Percentiles rank a stretch among this genome's conserved stretches.
Conservation (phyloP, 2,888 invertebrate species). For the Eilema depressum region DNA sequence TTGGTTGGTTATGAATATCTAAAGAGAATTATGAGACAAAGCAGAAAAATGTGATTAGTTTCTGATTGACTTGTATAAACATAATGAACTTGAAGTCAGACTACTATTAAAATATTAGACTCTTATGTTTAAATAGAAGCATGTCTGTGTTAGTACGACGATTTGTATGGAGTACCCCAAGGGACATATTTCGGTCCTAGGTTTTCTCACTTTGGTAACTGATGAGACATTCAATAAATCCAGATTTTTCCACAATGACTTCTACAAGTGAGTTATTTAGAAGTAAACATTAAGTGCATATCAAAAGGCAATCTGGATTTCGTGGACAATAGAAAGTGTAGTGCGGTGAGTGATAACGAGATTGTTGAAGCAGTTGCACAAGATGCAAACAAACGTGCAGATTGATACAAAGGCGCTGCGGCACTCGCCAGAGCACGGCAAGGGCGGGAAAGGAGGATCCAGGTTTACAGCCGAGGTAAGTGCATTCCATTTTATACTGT, state of each 20-base stretch:
- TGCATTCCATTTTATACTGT: not conserved
- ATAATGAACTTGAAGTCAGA: not conserved
- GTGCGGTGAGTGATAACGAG: not conserved
- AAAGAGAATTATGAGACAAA: not conserved
- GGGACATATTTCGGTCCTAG: not conserved
- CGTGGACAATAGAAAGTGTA: not conserved
- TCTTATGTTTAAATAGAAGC: not conserved
- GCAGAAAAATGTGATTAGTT: not conserved
- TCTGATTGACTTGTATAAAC: not conserved
- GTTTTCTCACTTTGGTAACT: not conserved
- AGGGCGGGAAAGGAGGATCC: slow-evolving; percentile 78
- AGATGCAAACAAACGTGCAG: slow-evolving; percentile 92
- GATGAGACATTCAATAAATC: not conserved
- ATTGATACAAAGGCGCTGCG: slow-evolving; percentile 90
- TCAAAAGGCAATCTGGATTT: not conserved
- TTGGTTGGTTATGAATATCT: slow-evolving; percentile 3
- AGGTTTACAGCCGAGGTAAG: slow-evolving; percentile 86
- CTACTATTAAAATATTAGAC: no score
- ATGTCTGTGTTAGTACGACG: not conserved
- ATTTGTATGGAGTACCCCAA: not conserved
- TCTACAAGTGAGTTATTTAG: not conserved
- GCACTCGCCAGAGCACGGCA: slow-evolving; percentile 88
- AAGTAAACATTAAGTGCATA: not conserved
- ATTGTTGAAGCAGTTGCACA: slow-evolving; percentile 28
- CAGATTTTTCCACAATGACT: not conserved